These are phyloP conservation scores for Bufotes viridis DNA, from an alignment of 2,797 vertebrate genomes.

Conservation along the genomic window DNA sequence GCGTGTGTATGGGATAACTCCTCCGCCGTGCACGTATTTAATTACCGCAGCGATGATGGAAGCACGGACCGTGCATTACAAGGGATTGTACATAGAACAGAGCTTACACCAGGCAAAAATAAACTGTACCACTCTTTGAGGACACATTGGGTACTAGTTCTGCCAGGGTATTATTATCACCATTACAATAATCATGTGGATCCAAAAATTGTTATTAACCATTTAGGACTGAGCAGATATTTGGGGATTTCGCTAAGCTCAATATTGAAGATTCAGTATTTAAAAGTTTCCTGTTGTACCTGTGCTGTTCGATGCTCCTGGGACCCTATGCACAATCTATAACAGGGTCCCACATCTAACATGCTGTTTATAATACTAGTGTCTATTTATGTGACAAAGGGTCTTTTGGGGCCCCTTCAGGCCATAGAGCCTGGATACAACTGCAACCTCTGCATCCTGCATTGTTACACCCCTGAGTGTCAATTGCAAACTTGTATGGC, in stretches of 20 bases:
- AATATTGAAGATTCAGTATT: too few relatives aligned
- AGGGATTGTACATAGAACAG: slow-evolving; percentile 2
- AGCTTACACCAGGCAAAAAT: slow-evolving; percentile 22
- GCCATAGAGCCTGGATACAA: background rate
- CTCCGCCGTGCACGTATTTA: slow-evolving; percentile 22
- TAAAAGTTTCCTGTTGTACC: too few relatives aligned
- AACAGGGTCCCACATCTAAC: background rate
- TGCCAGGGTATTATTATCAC: background rate
- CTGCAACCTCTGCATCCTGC: background rate
- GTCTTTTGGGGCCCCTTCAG: background rate
- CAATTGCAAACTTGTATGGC: background rate
- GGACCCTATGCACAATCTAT: background rate
- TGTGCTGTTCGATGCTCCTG: background rate
- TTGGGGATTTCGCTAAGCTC: background rate
- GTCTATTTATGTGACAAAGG: background rate
- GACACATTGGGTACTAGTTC: background rate
- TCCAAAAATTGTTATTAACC: background rate
- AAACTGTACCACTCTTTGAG: background rate
- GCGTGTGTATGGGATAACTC: slow-evolving; percentile 32
- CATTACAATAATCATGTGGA: background rate
- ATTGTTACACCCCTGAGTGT: background rate
- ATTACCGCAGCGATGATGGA: slow-evolving; percentile 27
- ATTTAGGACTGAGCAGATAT: background rate
- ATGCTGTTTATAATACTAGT: background rate
- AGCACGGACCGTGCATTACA: slow-evolving; percentile 39